Conservation (phyloP, 2,113 vertebrate genomes). For the Pluvianellus socialis region DNA sequence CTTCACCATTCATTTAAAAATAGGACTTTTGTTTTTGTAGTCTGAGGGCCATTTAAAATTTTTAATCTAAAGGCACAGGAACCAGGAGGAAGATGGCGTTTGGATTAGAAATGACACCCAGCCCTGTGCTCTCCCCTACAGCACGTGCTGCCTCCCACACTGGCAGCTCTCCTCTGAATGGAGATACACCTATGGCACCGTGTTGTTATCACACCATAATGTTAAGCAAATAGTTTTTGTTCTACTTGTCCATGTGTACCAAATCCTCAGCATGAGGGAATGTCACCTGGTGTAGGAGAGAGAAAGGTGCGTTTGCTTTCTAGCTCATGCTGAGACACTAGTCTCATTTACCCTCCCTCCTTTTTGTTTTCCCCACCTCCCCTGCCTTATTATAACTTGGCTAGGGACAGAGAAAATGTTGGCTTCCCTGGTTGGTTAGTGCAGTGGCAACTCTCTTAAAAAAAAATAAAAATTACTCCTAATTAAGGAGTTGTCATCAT, state of each 20-base stretch:
- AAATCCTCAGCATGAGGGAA: neutral
- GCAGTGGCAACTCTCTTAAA: neutral
- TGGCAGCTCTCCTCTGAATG: neutral
- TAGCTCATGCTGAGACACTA: neutral
- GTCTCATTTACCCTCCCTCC: neutral
- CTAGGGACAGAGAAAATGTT: neutral
- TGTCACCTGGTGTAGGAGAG: neutral
- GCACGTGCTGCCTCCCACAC: neutral
- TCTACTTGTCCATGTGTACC: neutral
- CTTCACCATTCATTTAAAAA: neutral
- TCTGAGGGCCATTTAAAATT: neutral
- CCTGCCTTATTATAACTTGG: neutral
- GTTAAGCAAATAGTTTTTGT: neutral
- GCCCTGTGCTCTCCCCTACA: neutral
- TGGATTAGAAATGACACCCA: neutral
- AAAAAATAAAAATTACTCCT: slow-evolving; percentile 18
- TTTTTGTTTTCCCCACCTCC: neutral
- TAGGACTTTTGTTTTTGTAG: neutral
- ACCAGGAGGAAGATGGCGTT: neutral
- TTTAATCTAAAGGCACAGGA: neutral
- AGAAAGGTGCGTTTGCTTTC: neutral
- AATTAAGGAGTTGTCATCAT: slow-evolving; percentile 45
- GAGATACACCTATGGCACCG: neutral
- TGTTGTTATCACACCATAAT: neutral
- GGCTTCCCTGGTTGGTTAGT: neutral